Evolutionary conservation across 2,113 vertebrate genomes (phyloP).

Genomic region (Raja brachyura): DNA sequence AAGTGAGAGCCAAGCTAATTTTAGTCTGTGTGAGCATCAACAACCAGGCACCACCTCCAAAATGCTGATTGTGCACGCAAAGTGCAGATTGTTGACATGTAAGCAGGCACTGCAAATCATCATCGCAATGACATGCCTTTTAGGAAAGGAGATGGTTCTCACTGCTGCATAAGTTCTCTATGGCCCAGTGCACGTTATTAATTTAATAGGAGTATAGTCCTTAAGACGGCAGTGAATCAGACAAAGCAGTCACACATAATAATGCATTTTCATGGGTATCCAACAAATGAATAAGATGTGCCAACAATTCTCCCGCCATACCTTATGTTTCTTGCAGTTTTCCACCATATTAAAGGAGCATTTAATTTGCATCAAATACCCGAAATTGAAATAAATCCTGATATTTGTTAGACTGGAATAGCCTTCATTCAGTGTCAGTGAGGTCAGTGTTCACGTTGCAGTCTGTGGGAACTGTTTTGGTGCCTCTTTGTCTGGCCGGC

Average conservation of each 20-base stretch:
- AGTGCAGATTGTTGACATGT: background rate
- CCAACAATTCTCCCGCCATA: background rate
- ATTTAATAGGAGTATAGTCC: background rate
- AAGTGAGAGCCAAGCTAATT: background rate
- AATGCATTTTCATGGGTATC: background rate
- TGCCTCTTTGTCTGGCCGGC: conserved; percentile 35
- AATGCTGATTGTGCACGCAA: background rate
- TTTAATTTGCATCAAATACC: conserved; percentile 23
- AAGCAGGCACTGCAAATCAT: background rate
- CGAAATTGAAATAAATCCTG: conserved; percentile 34
- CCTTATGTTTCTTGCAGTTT: background rate
- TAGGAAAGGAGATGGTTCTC: background rate
- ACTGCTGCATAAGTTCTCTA: background rate
- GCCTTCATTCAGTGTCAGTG: conserved; percentile 29
- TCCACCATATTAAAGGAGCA: background rate
- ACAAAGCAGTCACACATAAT: background rate
- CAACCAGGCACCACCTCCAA: background rate
- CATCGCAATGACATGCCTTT: background rate
- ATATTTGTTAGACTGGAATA: conserved; percentile 34
- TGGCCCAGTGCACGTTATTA: background rate
- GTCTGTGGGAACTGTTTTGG: conserved; percentile 38
- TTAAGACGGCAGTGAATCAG: background rate
- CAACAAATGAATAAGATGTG: background rate
- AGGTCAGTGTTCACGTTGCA: conserved; percentile 38
- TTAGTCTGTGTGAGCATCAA: background rate